A percentile compares a stretch with the other conserved stretches of the same genome.
phyloP scores from a whole-genome alignment of 1,140 invertebrate species.

The Hypsibius dujardini region DNA sequence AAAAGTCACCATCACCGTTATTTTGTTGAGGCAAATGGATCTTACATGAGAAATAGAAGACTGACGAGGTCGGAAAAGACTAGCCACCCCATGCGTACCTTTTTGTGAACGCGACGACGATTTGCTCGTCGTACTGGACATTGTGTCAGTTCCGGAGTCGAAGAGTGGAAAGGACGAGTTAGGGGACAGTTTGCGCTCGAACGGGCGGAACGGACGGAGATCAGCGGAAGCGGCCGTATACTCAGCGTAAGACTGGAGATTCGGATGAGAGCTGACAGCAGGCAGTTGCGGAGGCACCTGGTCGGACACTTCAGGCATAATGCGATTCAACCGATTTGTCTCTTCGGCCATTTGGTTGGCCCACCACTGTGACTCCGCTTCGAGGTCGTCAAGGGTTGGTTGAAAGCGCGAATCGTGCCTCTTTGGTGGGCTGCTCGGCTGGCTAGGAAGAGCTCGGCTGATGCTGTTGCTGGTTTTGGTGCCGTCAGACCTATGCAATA shows the following conservation, averaged over 20 bases:
- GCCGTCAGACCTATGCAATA: no score
- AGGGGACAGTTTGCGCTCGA: slow-evolving; percentile 7
- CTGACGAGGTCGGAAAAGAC: no score
- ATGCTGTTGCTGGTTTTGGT: no score
- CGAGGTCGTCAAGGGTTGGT: slow-evolving; percentile 7
- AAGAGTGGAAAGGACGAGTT: neutral
- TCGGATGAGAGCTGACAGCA: neutral
- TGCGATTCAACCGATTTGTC: neutral
- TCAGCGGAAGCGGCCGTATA: neutral
- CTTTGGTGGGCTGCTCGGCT: no score
- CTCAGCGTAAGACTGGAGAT: neutral
- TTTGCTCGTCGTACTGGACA: slow-evolving; percentile 15
- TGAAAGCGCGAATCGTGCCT: neutral
- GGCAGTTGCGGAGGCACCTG: neutral
- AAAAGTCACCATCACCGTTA: slow-evolving; percentile 17
- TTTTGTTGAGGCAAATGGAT: slow-evolving; percentile 15
- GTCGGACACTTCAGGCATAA: neutral
- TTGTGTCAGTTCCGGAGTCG: slow-evolving; percentile 10
- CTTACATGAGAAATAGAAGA: no score
- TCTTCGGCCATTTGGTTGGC: slow-evolving; percentile 4
- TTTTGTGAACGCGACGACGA: neutral
- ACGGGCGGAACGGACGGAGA: neutral
- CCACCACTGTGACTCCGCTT: slow-evolving; percentile 15
- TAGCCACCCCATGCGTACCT: neutral
- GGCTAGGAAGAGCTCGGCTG: no score